phyloP scores from a whole-genome alignment of 2,888 invertebrate genomes.

The Thecocarcelia acutangulata region DNA sequence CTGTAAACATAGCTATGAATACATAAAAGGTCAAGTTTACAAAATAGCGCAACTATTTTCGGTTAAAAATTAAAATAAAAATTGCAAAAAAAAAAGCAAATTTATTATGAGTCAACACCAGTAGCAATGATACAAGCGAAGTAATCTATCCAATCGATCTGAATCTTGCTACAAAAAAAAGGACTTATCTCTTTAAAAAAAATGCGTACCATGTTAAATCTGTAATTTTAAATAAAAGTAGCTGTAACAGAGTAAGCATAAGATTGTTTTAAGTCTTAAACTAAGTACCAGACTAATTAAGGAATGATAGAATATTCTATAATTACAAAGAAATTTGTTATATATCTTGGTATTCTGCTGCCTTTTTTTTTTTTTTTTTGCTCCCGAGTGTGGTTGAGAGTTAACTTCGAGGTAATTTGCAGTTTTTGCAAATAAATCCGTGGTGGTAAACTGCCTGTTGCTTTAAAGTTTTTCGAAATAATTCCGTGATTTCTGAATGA shows the following conservation, averaged over 20 bases:
- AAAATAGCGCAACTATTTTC: conserved; percentile 81
- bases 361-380: background rate
- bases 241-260: conserved; percentile 35
- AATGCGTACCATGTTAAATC: conserved; percentile 1
- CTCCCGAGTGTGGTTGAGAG: no score
- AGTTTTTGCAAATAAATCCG: no score
- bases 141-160: background rate
- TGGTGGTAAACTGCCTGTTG: conserved; percentile 20
- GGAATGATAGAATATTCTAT: background rate
- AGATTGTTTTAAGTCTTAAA: conserved; percentile 26
- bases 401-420: no score
- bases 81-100: background rate
- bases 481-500: conserved; percentile 38
- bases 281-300: conserved; percentile 25
- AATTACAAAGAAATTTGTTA: conserved; percentile 15
- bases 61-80: conserved; percentile 78
- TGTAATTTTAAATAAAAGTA: conserved; percentile 20
- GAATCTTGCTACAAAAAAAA: conserved; percentile 3
- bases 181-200: background rate
- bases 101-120: conserved; percentile 22
- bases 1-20: conserved; percentile 90
- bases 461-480: conserved; percentile 26
- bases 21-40: conserved; percentile 85
- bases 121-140: background rate
- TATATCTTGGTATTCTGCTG: conserved; percentile 1